phyloP scores from a whole-genome alignment of 2,888 invertebrate species.

The Acrocyrtus sp. region DNA sequence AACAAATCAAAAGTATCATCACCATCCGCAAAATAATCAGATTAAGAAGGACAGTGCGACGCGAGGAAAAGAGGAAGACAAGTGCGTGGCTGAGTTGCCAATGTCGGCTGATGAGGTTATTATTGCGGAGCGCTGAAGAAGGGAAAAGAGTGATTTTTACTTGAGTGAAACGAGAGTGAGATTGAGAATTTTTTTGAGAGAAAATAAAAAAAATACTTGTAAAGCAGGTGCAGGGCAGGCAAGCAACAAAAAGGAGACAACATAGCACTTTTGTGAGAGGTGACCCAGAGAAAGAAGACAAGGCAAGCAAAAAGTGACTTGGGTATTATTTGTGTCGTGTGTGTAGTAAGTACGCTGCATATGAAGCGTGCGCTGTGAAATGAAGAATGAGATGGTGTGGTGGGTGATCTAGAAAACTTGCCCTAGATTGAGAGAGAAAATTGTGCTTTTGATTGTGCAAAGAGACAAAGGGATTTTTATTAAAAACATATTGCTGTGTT shows the following conservation, averaged over 20 bases:
- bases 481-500: too few species aligned
- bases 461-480: neutral
- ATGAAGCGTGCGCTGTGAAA: too few species aligned
- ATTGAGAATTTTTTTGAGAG: too few species aligned
- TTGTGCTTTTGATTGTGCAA: neutral
- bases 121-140: neutral
- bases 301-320: constrained; percentile 46
- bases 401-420: constrained; percentile 47
- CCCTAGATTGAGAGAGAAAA: constrained; percentile 33
- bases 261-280: constrained; percentile 9
- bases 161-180: neutral
- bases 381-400: constrained; percentile 17
- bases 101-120: too few species aligned
- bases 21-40: neutral
- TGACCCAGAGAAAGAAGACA: constrained; percentile 43
- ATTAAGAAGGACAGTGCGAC: neutral
- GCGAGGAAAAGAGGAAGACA: neutral
- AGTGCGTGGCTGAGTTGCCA: neutral
- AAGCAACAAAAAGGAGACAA: neutral
- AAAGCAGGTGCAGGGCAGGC: neutral
- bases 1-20: constrained; percentile 4
- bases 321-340: neutral
- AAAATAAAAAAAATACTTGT: neutral
- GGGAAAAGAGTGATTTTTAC: neutral
- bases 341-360: too few species aligned